These are phyloP conservation scores for Allacma fusca DNA, from an alignment of 2,888 invertebrate species.

Conservation along the genomic window DNA sequence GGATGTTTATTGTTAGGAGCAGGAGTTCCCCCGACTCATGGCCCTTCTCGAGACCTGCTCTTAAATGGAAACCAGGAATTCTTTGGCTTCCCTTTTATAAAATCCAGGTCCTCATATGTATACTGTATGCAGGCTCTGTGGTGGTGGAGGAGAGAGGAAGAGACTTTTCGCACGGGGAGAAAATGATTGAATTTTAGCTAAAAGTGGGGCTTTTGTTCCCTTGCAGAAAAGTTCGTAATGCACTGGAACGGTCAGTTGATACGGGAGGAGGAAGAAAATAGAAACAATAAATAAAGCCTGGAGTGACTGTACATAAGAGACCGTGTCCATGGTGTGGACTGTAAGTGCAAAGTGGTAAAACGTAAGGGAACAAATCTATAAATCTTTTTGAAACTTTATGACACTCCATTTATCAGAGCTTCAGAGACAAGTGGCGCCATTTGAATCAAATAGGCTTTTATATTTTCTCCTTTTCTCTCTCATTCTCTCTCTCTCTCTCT, in stretches of 20 bases:
- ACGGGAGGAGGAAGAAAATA: constrained; percentile 10
- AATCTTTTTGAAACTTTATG: constrained; percentile 42
- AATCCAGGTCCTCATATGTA: too few relatives aligned
- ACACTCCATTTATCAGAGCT: constrained; percentile 38
- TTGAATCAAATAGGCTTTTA: constrained; percentile 37
- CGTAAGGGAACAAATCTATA: constrained; percentile 39
- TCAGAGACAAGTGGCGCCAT: constrained; percentile 36
- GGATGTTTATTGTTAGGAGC: too few relatives aligned
- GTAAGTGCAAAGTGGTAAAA: constrained; percentile 25
- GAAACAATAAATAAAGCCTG: constrained; percentile 31
- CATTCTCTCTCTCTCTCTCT: not conserved
- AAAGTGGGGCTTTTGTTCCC: not conserved
- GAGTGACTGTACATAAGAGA: not conserved
- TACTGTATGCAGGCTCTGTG: too few relatives aligned
- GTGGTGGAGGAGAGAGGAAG: too few relatives aligned
- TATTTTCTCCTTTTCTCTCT: constrained; percentile 19
- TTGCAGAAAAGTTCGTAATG: not conserved
- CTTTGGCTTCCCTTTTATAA: too few relatives aligned
- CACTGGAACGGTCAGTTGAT: not conserved
- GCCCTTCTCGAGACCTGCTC: too few relatives aligned
- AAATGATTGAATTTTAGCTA: not conserved
- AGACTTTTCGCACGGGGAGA: too few relatives aligned
- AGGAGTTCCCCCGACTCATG: too few relatives aligned
- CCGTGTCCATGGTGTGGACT: constrained; percentile 3
- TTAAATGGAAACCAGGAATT: too few relatives aligned